These are phyloP conservation scores for Oryzias curvinotus DNA, from an alignment of 2,113 vertebrate species.

Conservation along the genomic window DNA sequence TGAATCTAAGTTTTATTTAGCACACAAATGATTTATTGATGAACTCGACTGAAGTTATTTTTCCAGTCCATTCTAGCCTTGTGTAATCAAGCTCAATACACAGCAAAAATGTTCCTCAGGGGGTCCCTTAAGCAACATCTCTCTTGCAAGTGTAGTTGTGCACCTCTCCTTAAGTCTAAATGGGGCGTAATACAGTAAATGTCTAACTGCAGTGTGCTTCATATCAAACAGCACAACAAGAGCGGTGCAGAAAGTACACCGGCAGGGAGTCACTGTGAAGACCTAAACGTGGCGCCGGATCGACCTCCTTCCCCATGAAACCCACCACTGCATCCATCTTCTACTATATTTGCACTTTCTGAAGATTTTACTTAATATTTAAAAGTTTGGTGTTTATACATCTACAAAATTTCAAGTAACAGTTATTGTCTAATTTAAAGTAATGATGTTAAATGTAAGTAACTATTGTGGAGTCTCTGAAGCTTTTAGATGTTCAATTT, in stretches of 20 bases:
- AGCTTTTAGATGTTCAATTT: too few species aligned
- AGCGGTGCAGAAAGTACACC: conserved; percentile 46
- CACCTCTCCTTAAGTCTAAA: neutral
- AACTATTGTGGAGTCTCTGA: too few species aligned
- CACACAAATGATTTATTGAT: conserved; percentile 21
- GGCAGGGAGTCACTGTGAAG: conserved; percentile 51
- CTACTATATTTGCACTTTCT: conserved; percentile 31
- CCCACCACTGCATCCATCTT: neutral
- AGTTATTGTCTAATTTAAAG: too few species aligned
- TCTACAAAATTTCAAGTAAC: conserved; percentile 7
- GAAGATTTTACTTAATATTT: conserved; percentile 15
- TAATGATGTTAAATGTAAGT: too few species aligned
- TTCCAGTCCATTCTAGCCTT: conserved; percentile 19
- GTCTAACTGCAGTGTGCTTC: conserved; percentile 33
- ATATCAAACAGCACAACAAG: conserved; percentile 63
- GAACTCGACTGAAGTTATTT: conserved; percentile 15
- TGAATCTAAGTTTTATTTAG: conserved; percentile 15
- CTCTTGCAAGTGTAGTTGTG: conserved; percentile 1
- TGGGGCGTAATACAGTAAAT: conserved; percentile 1
- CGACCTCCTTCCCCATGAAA: neutral
- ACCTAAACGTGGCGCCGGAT: conserved; percentile 1
- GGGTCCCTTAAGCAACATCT: conserved; percentile 16
- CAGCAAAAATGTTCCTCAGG: conserved; percentile 21
- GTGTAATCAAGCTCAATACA: conserved; percentile 27
- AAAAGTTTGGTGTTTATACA: conserved; percentile 9